phyloP scores from a whole-genome alignment of 2,113 vertebrate species.

The Oryzias javanicus region DNA sequence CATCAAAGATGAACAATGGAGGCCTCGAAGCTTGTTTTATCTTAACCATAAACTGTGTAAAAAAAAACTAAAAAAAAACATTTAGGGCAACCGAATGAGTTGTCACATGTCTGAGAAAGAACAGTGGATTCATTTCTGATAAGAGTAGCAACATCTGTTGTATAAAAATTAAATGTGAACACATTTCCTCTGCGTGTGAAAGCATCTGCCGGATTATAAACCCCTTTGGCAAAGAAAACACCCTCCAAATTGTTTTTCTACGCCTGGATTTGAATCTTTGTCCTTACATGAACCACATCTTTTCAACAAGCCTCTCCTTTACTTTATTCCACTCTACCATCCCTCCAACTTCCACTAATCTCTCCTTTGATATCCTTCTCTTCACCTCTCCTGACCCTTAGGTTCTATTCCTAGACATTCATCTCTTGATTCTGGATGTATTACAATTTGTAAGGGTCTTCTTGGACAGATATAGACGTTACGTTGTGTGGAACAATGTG shows the following conservation, averaged over 20 bases:
- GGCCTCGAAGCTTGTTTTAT: conserved; percentile 27
- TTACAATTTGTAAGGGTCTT: conserved; percentile 37
- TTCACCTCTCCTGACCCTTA: conserved; percentile 6
- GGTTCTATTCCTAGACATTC: conserved; percentile 6
- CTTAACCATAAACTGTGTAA: conserved; percentile 9
- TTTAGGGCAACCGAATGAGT: not conserved
- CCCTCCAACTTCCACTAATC: not conserved
- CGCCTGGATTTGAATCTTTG: conserved; percentile 26
- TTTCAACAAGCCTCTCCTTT: not conserved
- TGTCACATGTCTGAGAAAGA: not conserved
- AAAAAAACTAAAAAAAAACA: too few relatives aligned
- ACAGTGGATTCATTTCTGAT: not conserved
- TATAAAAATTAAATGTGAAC: not conserved
- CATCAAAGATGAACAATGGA: conserved; percentile 23
- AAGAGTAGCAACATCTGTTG: conserved; percentile 9
- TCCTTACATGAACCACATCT: conserved; percentile 13
- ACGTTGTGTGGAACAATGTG: conserved; percentile 33
- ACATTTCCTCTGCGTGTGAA: conserved; percentile 21
- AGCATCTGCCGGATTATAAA: conserved; percentile 50
- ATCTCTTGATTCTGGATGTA: conserved; percentile 45
- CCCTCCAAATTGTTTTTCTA: conserved; percentile 21
- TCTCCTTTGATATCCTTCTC: not conserved
- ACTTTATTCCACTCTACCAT: conserved; percentile 5
- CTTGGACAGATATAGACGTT: conserved; percentile 51
- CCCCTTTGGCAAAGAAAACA: conserved; percentile 27